Base-by-base conservation (phyloP, 2,113 vertebrate genomes). In the Nerophis ophidion region DNA sequence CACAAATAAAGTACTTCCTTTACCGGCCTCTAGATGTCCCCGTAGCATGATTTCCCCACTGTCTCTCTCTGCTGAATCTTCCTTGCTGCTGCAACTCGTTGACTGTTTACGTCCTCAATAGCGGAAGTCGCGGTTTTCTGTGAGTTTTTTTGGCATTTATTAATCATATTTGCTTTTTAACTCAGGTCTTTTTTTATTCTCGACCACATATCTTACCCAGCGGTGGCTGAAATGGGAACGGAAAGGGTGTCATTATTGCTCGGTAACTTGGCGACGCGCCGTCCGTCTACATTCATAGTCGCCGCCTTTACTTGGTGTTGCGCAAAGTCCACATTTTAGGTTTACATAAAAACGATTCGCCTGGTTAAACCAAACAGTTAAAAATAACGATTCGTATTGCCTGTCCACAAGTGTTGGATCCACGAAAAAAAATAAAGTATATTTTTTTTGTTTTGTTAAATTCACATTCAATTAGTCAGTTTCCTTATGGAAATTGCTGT, bases 11-110 rank as follows among this genome's bases (percentile, higher is more conserved):
- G 17, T 2, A 16, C 9, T 80, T 59, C 60, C 52, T 33, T 9
- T 1, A 61, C 19, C 45, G 51, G 54, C 82, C 84, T 80, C 48
- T 80, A 83, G 79, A 44, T 53, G 86, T 80, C 86, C 5, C 79
- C 53, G 14, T 68, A 48, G 40, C 4, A 59, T 44, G 38, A 15
- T 0, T 0, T 14, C 8, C 10, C 48, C 45, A 0, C 33, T 45
- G 68, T 38, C 8, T 49, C 16, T 0, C 1, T 11, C 48, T 45
- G n/a, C 52, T 14, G 5, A 5, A 2, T 0, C 59, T 10, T 63
- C 65, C 61, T 15, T 36, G 17, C 8, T 4, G 11, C 7, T 46
- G 51, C 26, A 4, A 26, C 57, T 83, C 60, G 4, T 81, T 62
- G 82, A 60, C 72, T 81, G 63, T 78, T 72, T 61, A 65, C 66